These are phyloP conservation scores for Acleris cristana DNA, from an alignment of 2,888 invertebrate species.

Conservation along the genomic window DNA sequence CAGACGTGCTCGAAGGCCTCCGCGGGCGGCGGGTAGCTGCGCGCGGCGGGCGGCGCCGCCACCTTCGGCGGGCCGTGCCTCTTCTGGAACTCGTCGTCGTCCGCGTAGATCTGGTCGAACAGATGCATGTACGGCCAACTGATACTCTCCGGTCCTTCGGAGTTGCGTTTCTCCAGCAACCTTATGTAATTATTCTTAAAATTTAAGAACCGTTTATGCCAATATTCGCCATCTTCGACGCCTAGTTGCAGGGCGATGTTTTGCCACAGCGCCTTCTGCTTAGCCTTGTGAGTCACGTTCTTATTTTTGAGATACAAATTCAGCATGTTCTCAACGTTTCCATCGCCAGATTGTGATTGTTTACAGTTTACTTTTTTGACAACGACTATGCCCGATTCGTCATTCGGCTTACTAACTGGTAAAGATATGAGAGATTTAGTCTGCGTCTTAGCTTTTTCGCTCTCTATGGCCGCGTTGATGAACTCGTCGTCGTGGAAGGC, in stretches of 20 bases:
- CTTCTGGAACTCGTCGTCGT: conserved; percentile 63
- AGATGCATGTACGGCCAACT: conserved; percentile 71
- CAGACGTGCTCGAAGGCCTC: conserved; percentile 47
- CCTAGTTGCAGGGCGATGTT: conserved; percentile 68
- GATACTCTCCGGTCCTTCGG: conserved; percentile 51
- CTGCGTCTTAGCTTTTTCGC: conserved; percentile 10
- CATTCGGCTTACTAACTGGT: conserved; percentile 27
- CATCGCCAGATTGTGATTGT: conserved; percentile 50
- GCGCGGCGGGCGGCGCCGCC: background rate
- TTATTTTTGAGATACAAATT: conserved; percentile 67
- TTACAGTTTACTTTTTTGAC: conserved; percentile 52
- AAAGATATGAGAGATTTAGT: conserved; percentile 11
- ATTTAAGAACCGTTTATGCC: conserved; percentile 73
- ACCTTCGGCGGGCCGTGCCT: conserved; percentile 47
- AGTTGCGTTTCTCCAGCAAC: conserved; percentile 59
- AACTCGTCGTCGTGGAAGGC: conserved; percentile 65
- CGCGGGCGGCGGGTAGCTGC: background rate
- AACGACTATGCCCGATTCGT: conserved; percentile 49
- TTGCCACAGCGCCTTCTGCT: conserved; percentile 68
- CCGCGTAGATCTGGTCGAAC: conserved; percentile 68
- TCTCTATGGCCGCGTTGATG: conserved; percentile 40
- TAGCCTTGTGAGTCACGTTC: conserved; percentile 56
- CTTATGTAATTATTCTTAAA: conserved; percentile 73
- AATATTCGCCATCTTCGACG: conserved; percentile 66
- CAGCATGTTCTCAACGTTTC: conserved; percentile 66